A percentile compares a stretch with the other conserved stretches of the same genome.
Evolutionary conservation across 1,140 invertebrate genomes (phyloP).

Genomic region (Halesus radiatus): DNA sequence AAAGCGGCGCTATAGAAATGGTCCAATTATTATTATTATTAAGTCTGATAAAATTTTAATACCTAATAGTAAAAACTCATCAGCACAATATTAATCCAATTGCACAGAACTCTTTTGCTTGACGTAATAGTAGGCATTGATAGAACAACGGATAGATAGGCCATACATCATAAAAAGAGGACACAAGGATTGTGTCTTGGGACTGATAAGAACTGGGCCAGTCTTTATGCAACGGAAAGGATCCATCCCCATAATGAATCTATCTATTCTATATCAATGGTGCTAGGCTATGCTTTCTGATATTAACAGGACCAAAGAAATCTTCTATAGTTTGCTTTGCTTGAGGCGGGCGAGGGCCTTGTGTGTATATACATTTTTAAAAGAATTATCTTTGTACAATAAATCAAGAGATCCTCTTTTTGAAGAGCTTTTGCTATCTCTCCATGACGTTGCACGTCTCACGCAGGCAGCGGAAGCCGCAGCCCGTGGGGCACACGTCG

Average conservation of each 20-base stretch:
- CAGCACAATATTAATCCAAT: constrained; percentile 25
- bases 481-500: constrained; percentile 78
- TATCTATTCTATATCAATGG: no score
- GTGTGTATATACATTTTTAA: constrained; percentile 16
- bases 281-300: constrained; percentile 25
- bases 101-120: constrained; percentile 24
- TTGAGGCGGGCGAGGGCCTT: constrained; percentile 5
- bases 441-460: constrained; percentile 67
- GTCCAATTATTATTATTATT: no score
- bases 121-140: background rate
- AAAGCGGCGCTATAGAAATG: no score
- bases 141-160: no score
- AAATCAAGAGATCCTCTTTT: constrained; percentile 10
- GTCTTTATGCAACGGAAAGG: no score
- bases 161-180: no score
- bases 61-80: constrained; percentile 6
- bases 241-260: no score
- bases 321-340: constrained; percentile 24
- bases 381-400: constrained; percentile 28
- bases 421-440: constrained; percentile 55
- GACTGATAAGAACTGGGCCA: no score
- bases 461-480: constrained; percentile 89
- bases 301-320: constrained; percentile 29
- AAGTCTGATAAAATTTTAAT: no score
- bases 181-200: no score